Conservation (phyloP, 2,888 invertebrate species). For the Serrognathus titanus region DNA sequence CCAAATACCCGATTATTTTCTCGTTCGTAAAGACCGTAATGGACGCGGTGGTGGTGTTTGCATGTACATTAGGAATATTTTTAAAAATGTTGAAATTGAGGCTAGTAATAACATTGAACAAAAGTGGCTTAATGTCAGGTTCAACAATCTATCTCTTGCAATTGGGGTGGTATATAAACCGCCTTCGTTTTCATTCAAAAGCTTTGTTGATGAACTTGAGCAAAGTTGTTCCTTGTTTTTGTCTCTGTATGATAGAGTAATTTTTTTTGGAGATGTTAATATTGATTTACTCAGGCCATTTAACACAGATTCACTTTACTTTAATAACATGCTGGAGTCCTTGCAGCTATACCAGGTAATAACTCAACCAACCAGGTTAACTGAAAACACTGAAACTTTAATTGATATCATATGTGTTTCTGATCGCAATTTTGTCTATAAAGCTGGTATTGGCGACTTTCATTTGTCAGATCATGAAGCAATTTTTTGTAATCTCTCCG, state of each 20-base stretch:
- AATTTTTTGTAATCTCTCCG: not conserved
- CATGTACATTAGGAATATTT: not conserved
- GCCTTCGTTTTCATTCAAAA: not conserved
- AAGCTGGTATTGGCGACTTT: not conserved
- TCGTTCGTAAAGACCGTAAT: not conserved
- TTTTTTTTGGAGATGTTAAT: not conserved
- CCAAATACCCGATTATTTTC: too few species aligned
- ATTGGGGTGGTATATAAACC: not conserved
- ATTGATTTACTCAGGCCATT: not conserved
- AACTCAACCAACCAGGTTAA: not conserved
- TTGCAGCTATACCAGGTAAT: not conserved
- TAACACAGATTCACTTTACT: not conserved
- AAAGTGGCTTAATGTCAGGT: not conserved
- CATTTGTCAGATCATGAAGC: not conserved
- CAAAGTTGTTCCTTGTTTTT: not conserved
- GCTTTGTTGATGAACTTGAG: not conserved
- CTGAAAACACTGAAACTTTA: not conserved
- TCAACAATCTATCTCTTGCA: not conserved
- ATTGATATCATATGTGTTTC: slow-evolving; percentile 1
- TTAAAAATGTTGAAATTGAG: not conserved
- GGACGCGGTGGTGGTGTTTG: not conserved
- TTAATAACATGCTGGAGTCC: not conserved
- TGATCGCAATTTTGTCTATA: not conserved
- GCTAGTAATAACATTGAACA: not conserved
- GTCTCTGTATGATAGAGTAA: not conserved